These are phyloP conservation scores for Capromys pilorides DNA, from an alignment of 2,797 vertebrate species.

Conservation along the genomic window DNA sequence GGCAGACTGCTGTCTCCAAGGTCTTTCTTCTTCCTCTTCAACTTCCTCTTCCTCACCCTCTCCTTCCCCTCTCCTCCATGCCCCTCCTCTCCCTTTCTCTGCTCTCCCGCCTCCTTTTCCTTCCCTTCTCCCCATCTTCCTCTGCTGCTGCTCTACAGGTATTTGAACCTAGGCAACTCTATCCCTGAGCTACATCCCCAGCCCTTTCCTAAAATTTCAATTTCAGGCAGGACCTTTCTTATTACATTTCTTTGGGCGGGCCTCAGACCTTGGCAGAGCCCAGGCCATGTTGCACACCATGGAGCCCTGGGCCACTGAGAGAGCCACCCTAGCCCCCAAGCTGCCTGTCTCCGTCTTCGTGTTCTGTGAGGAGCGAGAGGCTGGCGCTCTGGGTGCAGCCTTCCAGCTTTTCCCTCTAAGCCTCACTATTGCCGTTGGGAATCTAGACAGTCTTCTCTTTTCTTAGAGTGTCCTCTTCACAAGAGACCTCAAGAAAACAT, in stretches of 20 bases:
- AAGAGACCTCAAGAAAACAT: neutral
- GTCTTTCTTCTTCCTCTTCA: neutral
- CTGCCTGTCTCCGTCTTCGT: neutral
- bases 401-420: neutral
- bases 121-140: neutral
- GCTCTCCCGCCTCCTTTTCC: no score
- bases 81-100: no score
- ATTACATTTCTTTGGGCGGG: neutral
- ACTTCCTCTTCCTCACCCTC: neutral
- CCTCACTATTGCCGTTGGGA: neutral
- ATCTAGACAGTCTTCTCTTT: slow-evolving; percentile 19
- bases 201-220: neutral
- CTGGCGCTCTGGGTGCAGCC: neutral
- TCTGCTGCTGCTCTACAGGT: neutral
- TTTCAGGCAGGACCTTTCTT: neutral
- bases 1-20: neutral
- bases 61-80: no score
- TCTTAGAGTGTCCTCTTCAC: slow-evolving; percentile 44
- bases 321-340: no score
- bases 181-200: neutral
- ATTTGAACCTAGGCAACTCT: neutral
- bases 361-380: neutral
- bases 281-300: no score
- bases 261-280: neutral
- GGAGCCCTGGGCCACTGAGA: no score